phyloP scores from a whole-genome alignment of 2,797 vertebrate genomes.

The Phalanger gymnotis region DNA sequence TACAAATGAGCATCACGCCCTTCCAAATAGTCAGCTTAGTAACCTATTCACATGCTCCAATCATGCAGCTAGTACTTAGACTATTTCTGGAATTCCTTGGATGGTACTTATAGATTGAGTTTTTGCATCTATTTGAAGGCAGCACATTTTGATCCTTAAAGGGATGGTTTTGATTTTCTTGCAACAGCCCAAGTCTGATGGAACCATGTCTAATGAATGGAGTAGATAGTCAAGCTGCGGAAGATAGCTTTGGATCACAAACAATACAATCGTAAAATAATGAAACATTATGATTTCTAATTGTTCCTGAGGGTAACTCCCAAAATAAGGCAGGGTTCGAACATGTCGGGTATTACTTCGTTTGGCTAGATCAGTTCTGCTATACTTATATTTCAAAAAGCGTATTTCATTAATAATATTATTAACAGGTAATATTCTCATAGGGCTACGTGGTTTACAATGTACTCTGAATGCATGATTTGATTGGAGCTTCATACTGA shows the following conservation, averaged over 20 bases:
- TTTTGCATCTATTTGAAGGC: not conserved
- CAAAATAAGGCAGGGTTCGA: not conserved
- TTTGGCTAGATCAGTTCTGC: not conserved
- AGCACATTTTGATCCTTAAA: not conserved
- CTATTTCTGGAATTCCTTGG: not conserved
- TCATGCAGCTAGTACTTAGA: not conserved
- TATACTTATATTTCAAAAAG: not conserved
- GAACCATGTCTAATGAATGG: not conserved
- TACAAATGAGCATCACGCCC: not conserved
- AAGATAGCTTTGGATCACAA: not conserved
- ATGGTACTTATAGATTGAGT: not conserved
- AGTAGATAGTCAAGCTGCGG: not conserved
- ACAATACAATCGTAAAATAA: not conserved
- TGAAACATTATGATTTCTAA: not conserved
- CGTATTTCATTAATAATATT: not conserved
- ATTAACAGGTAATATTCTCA: not conserved
- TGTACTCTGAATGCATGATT: not conserved
- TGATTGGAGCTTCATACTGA: not conserved
- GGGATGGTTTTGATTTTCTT: not conserved
- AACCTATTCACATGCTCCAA: not conserved
- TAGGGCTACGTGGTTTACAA: not conserved
- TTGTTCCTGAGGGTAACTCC: not conserved
- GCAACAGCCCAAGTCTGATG: not conserved
- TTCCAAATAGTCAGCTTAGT: not conserved
- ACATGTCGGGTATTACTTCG: not conserved